A percentile compares a stretch with the other conserved stretches of the same genome.
Evolutionary conservation across 2,113 vertebrate species (phyloP).

Genomic region (Ardeotis arabs): DNA sequence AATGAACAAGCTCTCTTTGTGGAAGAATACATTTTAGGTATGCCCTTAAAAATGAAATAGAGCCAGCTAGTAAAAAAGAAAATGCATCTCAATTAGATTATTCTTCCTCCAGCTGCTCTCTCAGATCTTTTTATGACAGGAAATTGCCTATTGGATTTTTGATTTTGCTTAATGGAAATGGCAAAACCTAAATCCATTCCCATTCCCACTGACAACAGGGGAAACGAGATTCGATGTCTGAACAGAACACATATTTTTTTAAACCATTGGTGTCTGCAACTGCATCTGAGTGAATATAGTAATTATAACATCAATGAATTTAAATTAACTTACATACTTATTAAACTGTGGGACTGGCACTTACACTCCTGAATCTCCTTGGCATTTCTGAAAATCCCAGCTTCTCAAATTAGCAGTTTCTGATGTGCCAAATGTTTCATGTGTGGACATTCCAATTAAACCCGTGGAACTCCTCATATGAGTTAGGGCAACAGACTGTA

Average conservation of each 20-base stretch:
- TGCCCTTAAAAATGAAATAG: constrained; percentile 4
- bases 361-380: not conserved
- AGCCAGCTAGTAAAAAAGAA: constrained; percentile 31
- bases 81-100: constrained; percentile 56
- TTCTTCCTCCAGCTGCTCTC: constrained; percentile 42
- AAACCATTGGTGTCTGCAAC: not conserved
- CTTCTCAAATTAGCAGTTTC: not conserved
- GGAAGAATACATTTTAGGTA: constrained; percentile 12
- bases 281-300: not conserved
- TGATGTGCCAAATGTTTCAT: not conserved
- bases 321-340: not conserved
- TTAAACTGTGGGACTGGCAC: not conserved
- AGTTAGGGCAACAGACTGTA: not conserved
- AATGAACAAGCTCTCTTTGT: constrained; percentile 15
- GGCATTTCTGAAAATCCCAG: not conserved
- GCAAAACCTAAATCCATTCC: constrained; percentile 39
- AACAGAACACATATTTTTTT: not conserved
- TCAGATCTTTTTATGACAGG: constrained; percentile 53
- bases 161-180: constrained; percentile 55
- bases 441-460: not conserved
- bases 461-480: not conserved
- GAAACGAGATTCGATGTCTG: not conserved
- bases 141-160: constrained; percentile 61
- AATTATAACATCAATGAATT: constrained; percentile 13
- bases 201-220: not conserved